Percentiles rank a stretch among this genome's conserved stretches.
Evolutionary conservation across 2,113 vertebrate genomes (phyloP).

Genomic region (Pycnonotus jocosus): DNA sequence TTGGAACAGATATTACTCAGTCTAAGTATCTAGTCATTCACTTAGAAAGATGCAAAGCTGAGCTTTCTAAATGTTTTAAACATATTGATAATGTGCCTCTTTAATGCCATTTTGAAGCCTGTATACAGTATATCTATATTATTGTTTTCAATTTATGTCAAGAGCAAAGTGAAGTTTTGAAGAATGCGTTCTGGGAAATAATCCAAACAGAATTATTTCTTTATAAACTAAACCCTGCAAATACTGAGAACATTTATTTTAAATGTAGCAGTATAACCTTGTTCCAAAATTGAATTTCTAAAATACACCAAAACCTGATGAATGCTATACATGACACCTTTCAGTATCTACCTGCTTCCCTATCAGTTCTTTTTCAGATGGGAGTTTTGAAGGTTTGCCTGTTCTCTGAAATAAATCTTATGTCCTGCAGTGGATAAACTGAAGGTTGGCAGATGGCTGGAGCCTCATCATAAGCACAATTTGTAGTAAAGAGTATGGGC

Average conservation of each 20-base stretch:
- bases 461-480: not conserved
- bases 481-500: not conserved
- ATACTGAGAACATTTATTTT: slow-evolving; percentile 28
- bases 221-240: slow-evolving; percentile 29
- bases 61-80: slow-evolving; percentile 63
- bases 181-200: slow-evolving; percentile 32
- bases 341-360: not conserved
- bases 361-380: not conserved
- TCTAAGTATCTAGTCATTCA: slow-evolving; percentile 54
- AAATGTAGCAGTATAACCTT: not conserved
- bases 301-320: not conserved
- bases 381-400: not conserved
- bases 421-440: not conserved
- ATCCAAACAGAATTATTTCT: slow-evolving; percentile 40
- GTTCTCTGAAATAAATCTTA: not conserved
- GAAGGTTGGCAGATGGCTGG: not conserved
- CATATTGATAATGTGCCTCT: slow-evolving; percentile 67
- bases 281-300: not conserved
- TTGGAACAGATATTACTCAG: slow-evolving; percentile 50
- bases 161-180: slow-evolving; percentile 45
- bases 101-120: slow-evolving; percentile 55
- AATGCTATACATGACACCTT: not conserved
- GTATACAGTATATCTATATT: slow-evolving; percentile 50
- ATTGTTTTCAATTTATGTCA: slow-evolving; percentile 60
- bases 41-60: slow-evolving; percentile 24